Evolutionary conservation across 2,113 vertebrate genomes (phyloP).

Genomic region (Marcusenius ussheri): DNA sequence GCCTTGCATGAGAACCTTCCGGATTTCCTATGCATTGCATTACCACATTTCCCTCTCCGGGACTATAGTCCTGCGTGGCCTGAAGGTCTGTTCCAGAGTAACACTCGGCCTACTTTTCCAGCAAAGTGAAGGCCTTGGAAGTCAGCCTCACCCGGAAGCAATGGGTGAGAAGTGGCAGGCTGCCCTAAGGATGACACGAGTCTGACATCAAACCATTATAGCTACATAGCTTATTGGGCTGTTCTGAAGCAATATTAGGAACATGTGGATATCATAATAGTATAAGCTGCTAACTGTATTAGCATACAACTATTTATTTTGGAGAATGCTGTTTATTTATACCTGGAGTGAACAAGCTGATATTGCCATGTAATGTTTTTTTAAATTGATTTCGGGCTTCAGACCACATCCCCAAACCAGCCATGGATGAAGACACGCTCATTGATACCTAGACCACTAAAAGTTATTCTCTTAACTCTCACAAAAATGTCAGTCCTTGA

Average conservation of each 20-base stretch:
- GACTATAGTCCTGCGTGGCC: conserved; percentile 21
- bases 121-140: not conserved
- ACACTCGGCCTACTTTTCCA: conserved; percentile 15
- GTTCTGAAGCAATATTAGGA: not conserved
- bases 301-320: not conserved
- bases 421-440: not conserved
- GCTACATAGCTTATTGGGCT: not conserved
- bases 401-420: not conserved
- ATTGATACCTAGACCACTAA: not conserved
- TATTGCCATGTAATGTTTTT: not conserved
- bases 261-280: not conserved
- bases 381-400: not conserved
- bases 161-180: not conserved
- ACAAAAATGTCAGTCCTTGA: not conserved
- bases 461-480: not conserved
- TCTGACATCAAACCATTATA: not conserved
- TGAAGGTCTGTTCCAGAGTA: conserved; percentile 37
- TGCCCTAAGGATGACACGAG: not conserved
- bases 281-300: not conserved
- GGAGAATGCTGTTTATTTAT: not conserved
- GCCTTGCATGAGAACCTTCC: conserved; percentile 22
- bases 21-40: not conserved
- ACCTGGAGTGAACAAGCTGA: not conserved
- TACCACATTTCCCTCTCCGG: conserved; percentile 23
- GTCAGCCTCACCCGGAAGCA: not conserved